A percentile compares a stretch with the other conserved stretches of the same genome.
phyloP scores from a whole-genome alignment of 2,888 invertebrate species.

The Cynaeus angustus region DNA sequence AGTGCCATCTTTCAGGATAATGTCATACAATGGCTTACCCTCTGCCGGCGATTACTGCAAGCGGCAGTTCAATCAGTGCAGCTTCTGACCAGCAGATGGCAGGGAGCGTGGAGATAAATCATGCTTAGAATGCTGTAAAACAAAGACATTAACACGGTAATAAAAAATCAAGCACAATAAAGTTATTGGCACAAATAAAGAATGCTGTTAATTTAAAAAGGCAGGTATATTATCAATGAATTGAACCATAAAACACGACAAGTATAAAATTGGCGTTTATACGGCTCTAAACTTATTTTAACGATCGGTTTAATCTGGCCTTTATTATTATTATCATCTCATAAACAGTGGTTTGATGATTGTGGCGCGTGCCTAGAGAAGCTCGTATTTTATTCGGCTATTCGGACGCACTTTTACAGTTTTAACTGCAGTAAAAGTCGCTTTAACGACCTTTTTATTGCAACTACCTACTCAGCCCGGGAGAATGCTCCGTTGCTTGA shows the following conservation, averaged over 20 bases:
- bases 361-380: constrained; percentile 69
- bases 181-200: constrained; percentile 53
- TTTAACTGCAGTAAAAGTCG: constrained; percentile 72
- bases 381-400: constrained; percentile 69
- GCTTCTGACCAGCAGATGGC: constrained; percentile 66
- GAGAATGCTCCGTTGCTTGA: constrained; percentile 60
- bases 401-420: constrained; percentile 71
- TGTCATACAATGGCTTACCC: constrained; percentile 46
- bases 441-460: constrained; percentile 72
- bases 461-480: constrained; percentile 68
- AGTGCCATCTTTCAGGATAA: constrained; percentile 49
- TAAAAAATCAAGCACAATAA: constrained; percentile 50
- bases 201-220: constrained; percentile 55
- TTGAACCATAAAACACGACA: constrained; percentile 69
- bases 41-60: constrained; percentile 60
- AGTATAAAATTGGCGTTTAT: constrained; percentile 71
- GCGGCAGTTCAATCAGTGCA: constrained; percentile 59
- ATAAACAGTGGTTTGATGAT: constrained; percentile 68
- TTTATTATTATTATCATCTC: constrained; percentile 71
- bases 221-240: constrained; percentile 67
- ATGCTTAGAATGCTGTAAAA: constrained; percentile 46
- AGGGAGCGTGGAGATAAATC: constrained; percentile 49
- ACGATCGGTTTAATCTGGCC: constrained; percentile 70
- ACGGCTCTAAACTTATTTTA: constrained; percentile 70
- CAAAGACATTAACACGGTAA: constrained; percentile 36